Percentiles rank a stretch among this genome's conserved stretches.
Conservation (phyloP, 2,888 invertebrate genomes). For the Ochropleura leucogaster region DNA sequence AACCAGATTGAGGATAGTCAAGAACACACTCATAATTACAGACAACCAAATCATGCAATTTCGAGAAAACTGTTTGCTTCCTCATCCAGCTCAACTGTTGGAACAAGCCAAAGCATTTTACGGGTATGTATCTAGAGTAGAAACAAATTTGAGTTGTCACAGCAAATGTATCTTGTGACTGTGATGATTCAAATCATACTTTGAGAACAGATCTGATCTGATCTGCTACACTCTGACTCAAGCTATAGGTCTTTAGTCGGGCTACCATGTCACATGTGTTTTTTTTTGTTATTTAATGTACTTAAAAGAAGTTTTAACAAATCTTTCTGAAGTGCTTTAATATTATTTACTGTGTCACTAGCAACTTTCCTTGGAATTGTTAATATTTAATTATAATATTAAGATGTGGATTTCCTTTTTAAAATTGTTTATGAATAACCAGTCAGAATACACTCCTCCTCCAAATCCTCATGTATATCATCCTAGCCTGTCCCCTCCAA, state of each 20-base stretch:
- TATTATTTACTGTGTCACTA: neutral
- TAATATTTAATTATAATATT: constrained; percentile 5
- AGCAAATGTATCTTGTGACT: neutral
- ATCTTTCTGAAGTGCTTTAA: neutral
- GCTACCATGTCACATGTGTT: too few species aligned
- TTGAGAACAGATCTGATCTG: neutral
- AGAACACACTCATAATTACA: neutral
- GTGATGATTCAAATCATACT: neutral
- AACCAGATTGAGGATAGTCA: neutral
- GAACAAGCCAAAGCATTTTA: constrained; percentile 13
- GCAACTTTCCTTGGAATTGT: constrained; percentile 1
- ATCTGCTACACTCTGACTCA: neutral
- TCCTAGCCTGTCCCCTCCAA: constrained; percentile 10
- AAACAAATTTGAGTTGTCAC: too few species aligned
- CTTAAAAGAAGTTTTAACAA: too few species aligned
- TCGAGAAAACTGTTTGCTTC: constrained; percentile 6
- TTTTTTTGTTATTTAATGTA: too few species aligned
- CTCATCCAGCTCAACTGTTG: constrained; percentile 7
- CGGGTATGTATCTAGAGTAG: neutral
- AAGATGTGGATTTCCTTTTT: neutral
- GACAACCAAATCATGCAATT: neutral
- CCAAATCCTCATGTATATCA: neutral
- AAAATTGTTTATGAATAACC: neutral
- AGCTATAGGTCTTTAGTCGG: too few species aligned
- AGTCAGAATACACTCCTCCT: neutral